These are phyloP conservation scores for Campoplex nolae DNA, from an alignment of 2,888 invertebrate genomes.

Conservation along the genomic window DNA sequence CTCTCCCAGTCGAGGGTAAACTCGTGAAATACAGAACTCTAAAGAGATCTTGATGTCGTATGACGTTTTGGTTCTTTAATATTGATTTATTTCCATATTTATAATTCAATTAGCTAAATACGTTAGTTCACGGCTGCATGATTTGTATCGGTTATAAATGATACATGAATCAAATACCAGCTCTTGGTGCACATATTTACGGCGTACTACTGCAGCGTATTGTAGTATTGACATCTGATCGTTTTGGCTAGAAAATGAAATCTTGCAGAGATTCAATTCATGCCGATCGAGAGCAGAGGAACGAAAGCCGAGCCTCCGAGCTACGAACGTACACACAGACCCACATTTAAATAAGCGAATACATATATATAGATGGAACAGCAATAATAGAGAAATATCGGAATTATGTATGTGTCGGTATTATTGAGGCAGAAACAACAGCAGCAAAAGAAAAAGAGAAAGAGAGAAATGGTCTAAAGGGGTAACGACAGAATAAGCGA, in stretches of 20 bases:
- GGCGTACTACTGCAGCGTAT: no score
- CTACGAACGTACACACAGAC: no score
- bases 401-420: neutral
- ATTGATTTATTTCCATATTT: conserved; percentile 35
- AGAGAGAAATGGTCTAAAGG: conserved; percentile 46
- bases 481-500: conserved; percentile 72
- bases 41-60: neutral
- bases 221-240: no score
- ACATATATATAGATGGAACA: neutral
- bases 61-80: conserved; percentile 3
- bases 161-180: no score
- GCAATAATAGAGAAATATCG: conserved; percentile 9
- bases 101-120: conserved; percentile 34
- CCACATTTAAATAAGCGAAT: no score
- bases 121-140: conserved; percentile 29
- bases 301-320: no score
- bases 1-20: neutral
- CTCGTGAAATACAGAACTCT: neutral
- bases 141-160: neutral
- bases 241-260: no score
- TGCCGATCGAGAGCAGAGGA: no score
- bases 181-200: no score
- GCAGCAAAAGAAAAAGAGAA: conserved; percentile 18
- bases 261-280: no score
- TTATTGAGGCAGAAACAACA: conserved; percentile 44